phyloP scores from a whole-genome alignment of 1,140 invertebrate genomes.

The Adoxophyes honmai region DNA sequence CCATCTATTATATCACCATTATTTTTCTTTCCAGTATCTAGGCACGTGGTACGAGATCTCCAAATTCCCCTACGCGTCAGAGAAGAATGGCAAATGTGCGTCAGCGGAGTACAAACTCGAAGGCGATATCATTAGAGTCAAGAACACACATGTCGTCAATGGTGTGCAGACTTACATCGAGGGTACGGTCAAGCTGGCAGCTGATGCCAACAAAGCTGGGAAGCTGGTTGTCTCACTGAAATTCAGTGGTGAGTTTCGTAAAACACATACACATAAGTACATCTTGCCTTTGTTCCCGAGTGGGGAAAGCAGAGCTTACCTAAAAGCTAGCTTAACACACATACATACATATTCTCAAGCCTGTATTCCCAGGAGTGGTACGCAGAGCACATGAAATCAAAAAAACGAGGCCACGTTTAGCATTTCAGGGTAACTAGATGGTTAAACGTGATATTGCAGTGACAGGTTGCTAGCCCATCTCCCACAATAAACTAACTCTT shows the following conservation, averaged over 20 bases:
- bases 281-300: too few species aligned
- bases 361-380: too few species aligned
- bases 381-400: too few species aligned
- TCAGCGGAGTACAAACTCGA: slow-evolving; percentile 44
- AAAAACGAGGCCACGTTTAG: too few species aligned
- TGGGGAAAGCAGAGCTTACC: too few species aligned
- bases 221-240: slow-evolving; percentile 40
- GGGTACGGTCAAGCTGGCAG: slow-evolving; percentile 36
- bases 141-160: slow-evolving; percentile 40
- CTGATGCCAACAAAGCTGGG: slow-evolving; percentile 34
- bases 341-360: too few species aligned
- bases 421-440: too few species aligned
- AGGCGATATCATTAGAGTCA: slow-evolving; percentile 42
- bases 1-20: slow-evolving; percentile 10
- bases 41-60: slow-evolving; percentile 56
- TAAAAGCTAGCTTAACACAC: too few species aligned
- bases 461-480: too few species aligned
- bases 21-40: slow-evolving; percentile 40
- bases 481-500: too few species aligned
- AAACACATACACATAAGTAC: too few species aligned
- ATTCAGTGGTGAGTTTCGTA: slow-evolving; percentile 37
- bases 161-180: slow-evolving; percentile 39
- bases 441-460: too few species aligned
- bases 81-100: slow-evolving; percentile 38
- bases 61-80: slow-evolving; percentile 33